Base-by-base conservation (phyloP, 2,888 invertebrate species). In the Tenthredo livida region DNA sequence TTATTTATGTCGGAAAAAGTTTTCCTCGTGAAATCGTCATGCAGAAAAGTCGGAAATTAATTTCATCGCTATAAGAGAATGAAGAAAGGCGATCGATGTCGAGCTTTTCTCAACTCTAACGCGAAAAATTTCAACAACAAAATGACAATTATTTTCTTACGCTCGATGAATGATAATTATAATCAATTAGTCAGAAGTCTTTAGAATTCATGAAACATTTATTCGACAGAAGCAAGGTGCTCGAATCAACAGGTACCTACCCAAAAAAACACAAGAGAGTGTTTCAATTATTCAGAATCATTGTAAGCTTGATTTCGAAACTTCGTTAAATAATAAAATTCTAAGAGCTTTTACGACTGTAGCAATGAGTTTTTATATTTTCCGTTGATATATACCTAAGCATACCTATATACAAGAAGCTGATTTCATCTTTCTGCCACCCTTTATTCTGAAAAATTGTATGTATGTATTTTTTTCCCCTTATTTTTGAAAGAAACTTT, bases 1-100 rank as follows among this genome's bases (percentile, higher is more conserved):
- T 80, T 80, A 80, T 80, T 80, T 80, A 58, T 80, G 58, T 61
- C 33, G 54, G 33, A 17, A 54, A 54, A 77, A 77, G 77, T 77
- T 77, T 54, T 77, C 25, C 50, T 29, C 29, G 33, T n/a, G n/a
- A 54, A 50, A 77, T 77, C 77, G 54, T 21, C 61, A 21, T 37
- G 61, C 58, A 37, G n/a, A 50, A 80, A 61, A 80, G 61, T 61
- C 40, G 61, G 61, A 80, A 61, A 80, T 61, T 80, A 37, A 80
- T 80, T 80, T 61, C 50, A 29, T 5, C 29, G 17, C 7, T 9
- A 29, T 4, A 43, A 17, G 17, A 33, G 25, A 33, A 67, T 33
- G 5, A 25, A 25, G 67, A 67, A 15, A 67, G 6, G 25, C 15
- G 33, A 67, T 29, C 67, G 67, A 33, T 33, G 29, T 67, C 25